A percentile compares a stretch with the other conserved stretches of the same genome.
These are phyloP conservation scores for Microctonus brassicae DNA, from an alignment of 2,888 invertebrate species.

Conservation along the genomic window DNA sequence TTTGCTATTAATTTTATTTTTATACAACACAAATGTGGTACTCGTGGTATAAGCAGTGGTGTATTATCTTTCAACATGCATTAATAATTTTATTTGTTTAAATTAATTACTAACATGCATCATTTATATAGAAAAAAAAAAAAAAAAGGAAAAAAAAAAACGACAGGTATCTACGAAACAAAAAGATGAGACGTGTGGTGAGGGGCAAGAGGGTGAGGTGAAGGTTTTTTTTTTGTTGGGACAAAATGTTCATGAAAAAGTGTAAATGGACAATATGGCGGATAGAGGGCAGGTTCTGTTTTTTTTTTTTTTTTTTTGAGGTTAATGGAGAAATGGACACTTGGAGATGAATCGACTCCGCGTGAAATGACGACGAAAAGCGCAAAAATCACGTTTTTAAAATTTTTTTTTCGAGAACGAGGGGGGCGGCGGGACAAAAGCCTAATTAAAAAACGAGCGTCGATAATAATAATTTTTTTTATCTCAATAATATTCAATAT, in stretches of 20 bases:
- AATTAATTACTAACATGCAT: slow-evolving; percentile 21
- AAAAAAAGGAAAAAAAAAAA: slow-evolving; percentile 39
- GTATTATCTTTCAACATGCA: background rate
- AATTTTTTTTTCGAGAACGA: no score
- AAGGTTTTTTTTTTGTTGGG: slow-evolving; percentile 30
- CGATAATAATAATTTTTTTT: background rate
- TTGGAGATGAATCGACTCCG: slow-evolving; percentile 60
- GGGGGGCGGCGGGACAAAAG: slow-evolving; percentile 14
- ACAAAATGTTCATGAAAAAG: slow-evolving; percentile 25
- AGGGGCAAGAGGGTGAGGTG: slow-evolving; percentile 30
- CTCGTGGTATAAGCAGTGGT: slow-evolving; percentile 21
- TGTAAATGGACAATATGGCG: background rate
- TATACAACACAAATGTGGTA: slow-evolving; percentile 34
- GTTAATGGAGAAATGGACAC: slow-evolving; percentile 33
- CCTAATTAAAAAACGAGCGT: slow-evolving; percentile 31
- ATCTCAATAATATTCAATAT: background rate
- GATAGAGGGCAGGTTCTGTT: slow-evolving; percentile 12
- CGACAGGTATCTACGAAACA: slow-evolving; percentile 53
- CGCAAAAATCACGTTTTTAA: slow-evolving; percentile 39
- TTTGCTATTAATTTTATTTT: background rate
- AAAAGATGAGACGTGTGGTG: slow-evolving; percentile 59
- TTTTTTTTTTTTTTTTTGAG: slow-evolving; percentile 5
- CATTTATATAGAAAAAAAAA: slow-evolving; percentile 21
- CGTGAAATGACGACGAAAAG: slow-evolving; percentile 50
- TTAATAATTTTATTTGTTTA: slow-evolving; percentile 9